Evolutionary conservation across 2,113 vertebrate genomes (phyloP), one percentile per base, ranked within the genome.

Genomic region (Mobula birostris): DNA sequence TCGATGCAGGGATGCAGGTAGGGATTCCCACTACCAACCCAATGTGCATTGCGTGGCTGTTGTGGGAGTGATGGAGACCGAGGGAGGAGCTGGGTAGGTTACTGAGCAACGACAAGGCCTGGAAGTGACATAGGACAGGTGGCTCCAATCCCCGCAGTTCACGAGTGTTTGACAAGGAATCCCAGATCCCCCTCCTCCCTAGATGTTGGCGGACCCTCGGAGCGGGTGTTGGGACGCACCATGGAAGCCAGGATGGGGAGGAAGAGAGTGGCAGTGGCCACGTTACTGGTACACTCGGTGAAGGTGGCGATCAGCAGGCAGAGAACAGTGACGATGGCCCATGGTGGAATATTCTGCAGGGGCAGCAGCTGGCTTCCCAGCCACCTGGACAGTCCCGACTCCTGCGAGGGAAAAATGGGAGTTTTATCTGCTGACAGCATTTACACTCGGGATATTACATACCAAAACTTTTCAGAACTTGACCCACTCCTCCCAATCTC

Each of bases 201-300:
- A 4, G 48, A 48, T 48, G 48, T 48, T 48, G 48, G 48, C 3
- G 48, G 48, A 48, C 48, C 48, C 48, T 48, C 48, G 68, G 9
- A 17, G 68, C 0, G 68, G 68, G 68, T 11, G 68, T 7, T 7
- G 29, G 5, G 29, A n/a, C 96, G 97, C 96, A 99, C 98, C 98
- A 99, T 97, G 29, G 98, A 98, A 76, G 97, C 98, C 95, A 99
- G 95, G 32, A 99, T 98, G 94, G 98, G 99, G 88, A 99, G 97
- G 94, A 99, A 98, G 94, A 99, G 96, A 0, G 98, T 98, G 94
- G 98, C 98, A 94, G 98, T 99, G 95, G 98, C 98, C 40, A 98
- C 98, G 0, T 99, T 99, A 96, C 98, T 99, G 95, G 98, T 96
- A 95, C 98, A 99, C 95, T 99, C 98, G 0, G 98, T 99, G 97